Conservation (phyloP, 2,888 invertebrate genomes). For the Branchellion lobata region DNA sequence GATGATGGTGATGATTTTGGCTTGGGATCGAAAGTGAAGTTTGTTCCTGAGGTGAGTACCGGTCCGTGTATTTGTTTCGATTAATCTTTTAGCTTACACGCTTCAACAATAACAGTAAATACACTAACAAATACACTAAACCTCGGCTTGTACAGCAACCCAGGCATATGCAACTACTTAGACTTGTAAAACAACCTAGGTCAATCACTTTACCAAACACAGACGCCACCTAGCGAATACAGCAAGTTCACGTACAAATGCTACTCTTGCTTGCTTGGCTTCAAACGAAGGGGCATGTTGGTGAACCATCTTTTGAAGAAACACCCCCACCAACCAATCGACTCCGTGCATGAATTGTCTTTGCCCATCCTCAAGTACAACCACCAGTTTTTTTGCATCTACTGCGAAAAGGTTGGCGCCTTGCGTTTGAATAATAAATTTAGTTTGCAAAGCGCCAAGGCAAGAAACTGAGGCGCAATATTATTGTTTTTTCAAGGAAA, state of each 20-base stretch:
- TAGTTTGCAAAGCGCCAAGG: no score
- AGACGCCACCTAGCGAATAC: slow-evolving; percentile 53
- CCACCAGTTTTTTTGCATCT: slow-evolving; percentile 79
- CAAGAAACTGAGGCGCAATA: no score
- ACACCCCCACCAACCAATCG: slow-evolving; percentile 69
- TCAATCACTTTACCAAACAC: no score
- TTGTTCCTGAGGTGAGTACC: slow-evolving; percentile 1
- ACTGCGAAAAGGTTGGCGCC: slow-evolving; percentile 68
- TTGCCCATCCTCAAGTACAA: slow-evolving; percentile 77
- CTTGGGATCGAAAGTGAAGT: neutral
- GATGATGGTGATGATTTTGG: neutral
- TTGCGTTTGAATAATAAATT: neutral
- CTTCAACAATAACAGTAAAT: no score
- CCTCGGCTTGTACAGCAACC: no score
- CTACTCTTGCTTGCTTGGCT: slow-evolving; percentile 73
- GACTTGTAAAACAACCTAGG: no score
- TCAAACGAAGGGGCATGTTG: slow-evolving; percentile 76
- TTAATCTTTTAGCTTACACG: neutral
- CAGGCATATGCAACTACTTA: no score
- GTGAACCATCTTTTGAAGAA: slow-evolving; percentile 80
- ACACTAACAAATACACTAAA: no score
- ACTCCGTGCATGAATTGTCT: slow-evolving; percentile 71
- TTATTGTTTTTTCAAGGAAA: neutral
- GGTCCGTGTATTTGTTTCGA: neutral
- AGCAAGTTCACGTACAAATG: slow-evolving; percentile 73